Evolutionary conservation across 2,888 invertebrate genomes (phyloP).

Genomic region (Tortricodes alternella): DNA sequence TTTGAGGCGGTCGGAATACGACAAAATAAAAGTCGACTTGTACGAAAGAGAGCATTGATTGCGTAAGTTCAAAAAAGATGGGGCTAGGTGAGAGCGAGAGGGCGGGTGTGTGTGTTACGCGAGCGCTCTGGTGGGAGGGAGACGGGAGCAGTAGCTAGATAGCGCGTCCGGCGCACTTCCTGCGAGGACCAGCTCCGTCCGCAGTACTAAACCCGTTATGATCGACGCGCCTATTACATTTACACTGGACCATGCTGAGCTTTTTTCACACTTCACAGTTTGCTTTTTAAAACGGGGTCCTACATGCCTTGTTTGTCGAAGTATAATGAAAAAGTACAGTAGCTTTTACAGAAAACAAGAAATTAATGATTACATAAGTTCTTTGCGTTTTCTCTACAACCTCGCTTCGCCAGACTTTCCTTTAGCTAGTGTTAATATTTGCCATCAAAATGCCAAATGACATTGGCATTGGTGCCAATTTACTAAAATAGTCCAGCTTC

Average conservation of each 20-base stretch:
- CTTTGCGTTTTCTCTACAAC: no score
- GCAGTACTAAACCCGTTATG: constrained; percentile 25
- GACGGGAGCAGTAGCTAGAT: constrained; percentile 77
- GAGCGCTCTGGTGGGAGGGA: constrained; percentile 56
- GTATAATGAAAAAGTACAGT: background rate
- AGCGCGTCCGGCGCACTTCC: constrained; percentile 77
- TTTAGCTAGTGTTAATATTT: no score
- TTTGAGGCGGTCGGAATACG: constrained; percentile 61
- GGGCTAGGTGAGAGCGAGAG: constrained; percentile 53
- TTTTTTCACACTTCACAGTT: constrained; percentile 28
- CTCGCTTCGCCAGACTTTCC: no score
- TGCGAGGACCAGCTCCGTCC: constrained; percentile 46
- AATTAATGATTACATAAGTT: no score
- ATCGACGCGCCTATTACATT: constrained; percentile 27
- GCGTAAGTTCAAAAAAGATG: constrained; percentile 51
- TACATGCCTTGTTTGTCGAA: background rate
- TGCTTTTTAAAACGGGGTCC: constrained; percentile 14
- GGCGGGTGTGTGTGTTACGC: constrained; percentile 56
- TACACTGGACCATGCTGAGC: constrained; percentile 25
- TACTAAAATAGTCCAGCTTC: no score
- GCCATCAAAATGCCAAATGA: no score
- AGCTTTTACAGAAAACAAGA: background rate
- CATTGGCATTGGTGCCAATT: no score
- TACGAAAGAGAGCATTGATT: constrained; percentile 52
- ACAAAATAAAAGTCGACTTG: constrained; percentile 72